These are phyloP conservation scores for Ascidia mentula DNA, from an alignment of 23 tunicate genomes.

Conservation along the genomic window DNA sequence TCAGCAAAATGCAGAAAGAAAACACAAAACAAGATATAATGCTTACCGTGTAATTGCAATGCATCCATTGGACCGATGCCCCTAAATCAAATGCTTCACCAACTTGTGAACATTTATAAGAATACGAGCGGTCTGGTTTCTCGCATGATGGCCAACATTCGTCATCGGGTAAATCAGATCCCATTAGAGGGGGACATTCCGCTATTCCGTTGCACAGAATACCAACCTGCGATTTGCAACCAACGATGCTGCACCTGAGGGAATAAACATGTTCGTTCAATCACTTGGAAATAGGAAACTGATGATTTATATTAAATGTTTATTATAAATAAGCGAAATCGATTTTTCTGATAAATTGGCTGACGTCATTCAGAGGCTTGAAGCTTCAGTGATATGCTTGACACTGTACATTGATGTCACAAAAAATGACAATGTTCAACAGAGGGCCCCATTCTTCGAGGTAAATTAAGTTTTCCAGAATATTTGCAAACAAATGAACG, in stretches of 20 bases:
- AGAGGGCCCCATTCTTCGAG: no score
- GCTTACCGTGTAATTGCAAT: neutral
- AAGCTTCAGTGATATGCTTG: no score
- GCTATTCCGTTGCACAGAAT: constrained; percentile 4
- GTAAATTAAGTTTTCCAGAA: no score
- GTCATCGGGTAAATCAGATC: neutral
- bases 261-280: no score
- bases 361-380: no score
- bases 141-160: neutral
- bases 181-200: neutral
- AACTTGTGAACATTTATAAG: neutral
- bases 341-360: no score
- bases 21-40: neutral
- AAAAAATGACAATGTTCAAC: no score
- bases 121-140: neutral
- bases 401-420: no score
- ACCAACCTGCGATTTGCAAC: neutral
- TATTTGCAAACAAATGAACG: no score
- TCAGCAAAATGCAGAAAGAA: neutral
- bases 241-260: neutral
- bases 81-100: neutral
- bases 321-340: no score
- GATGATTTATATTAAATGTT: no score
- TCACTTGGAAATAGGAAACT: no score
- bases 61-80: neutral